Evolutionary conservation across 1,140 invertebrate genomes (phyloP).

Genomic region (Drosophila aff.): DNA sequence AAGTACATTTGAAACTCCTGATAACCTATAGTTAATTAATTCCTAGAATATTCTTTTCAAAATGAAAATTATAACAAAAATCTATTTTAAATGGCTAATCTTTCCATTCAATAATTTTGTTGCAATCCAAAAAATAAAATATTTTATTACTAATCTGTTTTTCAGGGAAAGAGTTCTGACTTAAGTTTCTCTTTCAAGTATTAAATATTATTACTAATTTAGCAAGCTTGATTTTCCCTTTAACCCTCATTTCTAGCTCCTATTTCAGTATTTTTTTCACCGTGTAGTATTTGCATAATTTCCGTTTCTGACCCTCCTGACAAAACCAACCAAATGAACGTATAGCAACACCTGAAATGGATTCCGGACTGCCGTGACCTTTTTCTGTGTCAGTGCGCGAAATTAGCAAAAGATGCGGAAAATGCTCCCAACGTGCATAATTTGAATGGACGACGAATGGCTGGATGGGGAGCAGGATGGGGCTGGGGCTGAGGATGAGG

Average conservation of each 20-base stretch:
- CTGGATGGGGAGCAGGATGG: not conserved
- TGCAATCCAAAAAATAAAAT: no score
- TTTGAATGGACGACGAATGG: slow-evolving; percentile 61
- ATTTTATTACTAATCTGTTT: no score
- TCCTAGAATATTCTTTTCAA: no score
- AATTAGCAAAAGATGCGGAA: slow-evolving; percentile 76
- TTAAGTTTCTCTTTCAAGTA: no score
- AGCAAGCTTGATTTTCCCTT: not conserved
- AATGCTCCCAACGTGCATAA: slow-evolving; percentile 72
- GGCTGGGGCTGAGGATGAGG: not conserved
- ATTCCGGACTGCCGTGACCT: slow-evolving; percentile 55
- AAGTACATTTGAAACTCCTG: not conserved
- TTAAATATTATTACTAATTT: not conserved
- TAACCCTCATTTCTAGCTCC: not conserved
- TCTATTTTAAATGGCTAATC: no score
- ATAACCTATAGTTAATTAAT: not conserved
- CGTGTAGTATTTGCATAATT: slow-evolving; percentile 46
- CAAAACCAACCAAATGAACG: slow-evolving; percentile 43
- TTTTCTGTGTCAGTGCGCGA: slow-evolving; percentile 76
- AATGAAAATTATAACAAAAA: no score
- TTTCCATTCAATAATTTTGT: no score
- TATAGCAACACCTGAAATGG: slow-evolving; percentile 51
- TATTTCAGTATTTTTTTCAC: not conserved
- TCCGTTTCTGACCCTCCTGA: slow-evolving; percentile 22
- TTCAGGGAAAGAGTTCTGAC: no score